Base-by-base conservation (phyloP, 2,113 vertebrate species). In the Fulica atra region DNA sequence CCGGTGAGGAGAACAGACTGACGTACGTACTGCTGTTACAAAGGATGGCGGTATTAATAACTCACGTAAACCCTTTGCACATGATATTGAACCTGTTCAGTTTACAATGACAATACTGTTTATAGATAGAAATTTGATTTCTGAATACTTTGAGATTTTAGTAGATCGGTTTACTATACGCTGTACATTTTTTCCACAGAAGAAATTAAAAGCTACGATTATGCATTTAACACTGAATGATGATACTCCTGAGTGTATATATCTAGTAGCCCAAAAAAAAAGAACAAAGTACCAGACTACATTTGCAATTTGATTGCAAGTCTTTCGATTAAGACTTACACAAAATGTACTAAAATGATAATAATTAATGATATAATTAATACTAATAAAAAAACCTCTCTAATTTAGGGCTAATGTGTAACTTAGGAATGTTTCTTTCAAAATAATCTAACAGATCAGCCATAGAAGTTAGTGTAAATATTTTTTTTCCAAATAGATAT, bases 381-480 rank as follows among this genome's bases (percentile, higher is more conserved):
- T 81, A 2, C 21, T 48, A 48, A 48, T 48, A 48, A 23, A 74
- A 73, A 93, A 92, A 77, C 20, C 63, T 91, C 92, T 96, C 92
- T 96, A 93, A 97, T 94, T 83, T 96, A 98, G 97, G 96, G 96
- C 97, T 97, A 97, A 97, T 92, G 92, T 97, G 95, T 97, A 98
- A 95, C 89, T 96, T 96, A 96, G 83, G 96, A 98, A 98, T 98
- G 96, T 98, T 98, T 98, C 97, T 98, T 98, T 98, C 97, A 96
- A 97, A 94, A 74, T 95, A 95, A 82, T 96, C 96, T 98, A 97
- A 97, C 83, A 77, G 97, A 97, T 98, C 98, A 98, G 98, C 98
- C 98, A 98, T 98, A 98, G 96, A 98, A 96, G 96, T 98, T 98
- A 98, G 96, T 99, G 98, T 98, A 99, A 98, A 99, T 98, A 99